Conservation (phyloP, 2,113 vertebrate species). For the Ceyx margarethae region DNA sequence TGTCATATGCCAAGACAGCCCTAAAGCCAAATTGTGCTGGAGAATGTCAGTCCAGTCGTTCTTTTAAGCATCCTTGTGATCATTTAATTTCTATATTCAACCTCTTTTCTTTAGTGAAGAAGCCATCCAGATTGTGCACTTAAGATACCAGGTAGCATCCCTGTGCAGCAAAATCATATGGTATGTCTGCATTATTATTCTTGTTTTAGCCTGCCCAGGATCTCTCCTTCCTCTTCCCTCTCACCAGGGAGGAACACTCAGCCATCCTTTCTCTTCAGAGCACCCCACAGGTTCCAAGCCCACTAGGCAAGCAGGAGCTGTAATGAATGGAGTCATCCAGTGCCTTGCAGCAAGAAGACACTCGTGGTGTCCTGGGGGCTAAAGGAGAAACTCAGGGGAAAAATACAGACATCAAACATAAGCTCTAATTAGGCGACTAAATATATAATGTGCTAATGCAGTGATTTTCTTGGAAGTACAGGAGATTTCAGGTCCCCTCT, state of each 20-base stretch:
- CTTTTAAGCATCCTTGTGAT: not conserved
- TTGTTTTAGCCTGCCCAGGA: accelerated
- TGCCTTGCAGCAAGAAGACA: not conserved
- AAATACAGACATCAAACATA: not conserved
- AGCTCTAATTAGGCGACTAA: not conserved
- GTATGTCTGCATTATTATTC: not conserved
- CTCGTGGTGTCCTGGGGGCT: not conserved
- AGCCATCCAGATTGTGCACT: not conserved
- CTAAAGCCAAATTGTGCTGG: accelerated
- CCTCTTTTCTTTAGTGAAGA: not conserved
- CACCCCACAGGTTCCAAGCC: not conserved
- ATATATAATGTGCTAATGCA: not conserved
- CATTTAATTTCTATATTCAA: not conserved
- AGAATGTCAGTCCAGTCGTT: not conserved
- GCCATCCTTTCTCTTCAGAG: not conserved
- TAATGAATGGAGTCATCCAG: accelerated
- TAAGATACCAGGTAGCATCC: not conserved
- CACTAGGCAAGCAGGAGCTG: not conserved
- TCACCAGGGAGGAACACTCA: not conserved
- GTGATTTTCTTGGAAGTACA: not conserved
- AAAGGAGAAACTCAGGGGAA: not conserved
- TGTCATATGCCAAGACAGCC: not conserved
- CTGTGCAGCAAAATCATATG: accelerated
- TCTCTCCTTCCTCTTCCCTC: not conserved
- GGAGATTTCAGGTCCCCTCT: not conserved